phyloP scores from a whole-genome alignment of 2,113 vertebrate genomes.

The Symphodus melops region DNA sequence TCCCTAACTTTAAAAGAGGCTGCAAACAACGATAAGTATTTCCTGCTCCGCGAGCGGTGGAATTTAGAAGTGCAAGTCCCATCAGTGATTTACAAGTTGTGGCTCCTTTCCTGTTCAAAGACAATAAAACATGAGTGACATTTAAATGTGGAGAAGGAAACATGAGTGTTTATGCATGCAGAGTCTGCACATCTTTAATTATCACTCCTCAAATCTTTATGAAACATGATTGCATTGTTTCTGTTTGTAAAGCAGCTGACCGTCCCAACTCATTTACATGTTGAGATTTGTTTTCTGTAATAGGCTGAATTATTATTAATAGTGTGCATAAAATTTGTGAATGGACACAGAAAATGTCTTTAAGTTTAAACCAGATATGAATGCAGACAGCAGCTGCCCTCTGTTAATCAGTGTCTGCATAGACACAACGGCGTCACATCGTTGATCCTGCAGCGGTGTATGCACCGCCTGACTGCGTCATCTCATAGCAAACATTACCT shows the following conservation, averaged over 20 bases:
- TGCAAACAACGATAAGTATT: no score
- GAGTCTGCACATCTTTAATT: not conserved
- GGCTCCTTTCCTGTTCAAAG: not conserved
- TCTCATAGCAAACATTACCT: constrained; percentile 55
- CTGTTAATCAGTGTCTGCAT: constrained; percentile 18
- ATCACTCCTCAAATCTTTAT: not conserved
- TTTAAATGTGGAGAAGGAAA: not conserved
- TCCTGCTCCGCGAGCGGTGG: no score
- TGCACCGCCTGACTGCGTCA: constrained; percentile 40
- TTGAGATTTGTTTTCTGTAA: not conserved
- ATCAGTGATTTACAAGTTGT: no score
- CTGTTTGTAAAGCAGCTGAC: not conserved
- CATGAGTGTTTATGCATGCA: not conserved
- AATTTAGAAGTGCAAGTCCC: no score
- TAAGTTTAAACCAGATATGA: no score
- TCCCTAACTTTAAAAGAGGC: no score
- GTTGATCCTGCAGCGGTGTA: constrained; percentile 26
- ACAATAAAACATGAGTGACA: not conserved
- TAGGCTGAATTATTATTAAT: not conserved
- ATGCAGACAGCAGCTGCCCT: not conserved
- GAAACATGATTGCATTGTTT: not conserved
- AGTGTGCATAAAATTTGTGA: not conserved
- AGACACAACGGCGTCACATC: not conserved
- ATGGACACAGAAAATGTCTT: not conserved
- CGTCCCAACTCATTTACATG: not conserved